phyloP scores from a whole-genome alignment of 2,888 invertebrate species.

The Trachelus iudaicus region DNA sequence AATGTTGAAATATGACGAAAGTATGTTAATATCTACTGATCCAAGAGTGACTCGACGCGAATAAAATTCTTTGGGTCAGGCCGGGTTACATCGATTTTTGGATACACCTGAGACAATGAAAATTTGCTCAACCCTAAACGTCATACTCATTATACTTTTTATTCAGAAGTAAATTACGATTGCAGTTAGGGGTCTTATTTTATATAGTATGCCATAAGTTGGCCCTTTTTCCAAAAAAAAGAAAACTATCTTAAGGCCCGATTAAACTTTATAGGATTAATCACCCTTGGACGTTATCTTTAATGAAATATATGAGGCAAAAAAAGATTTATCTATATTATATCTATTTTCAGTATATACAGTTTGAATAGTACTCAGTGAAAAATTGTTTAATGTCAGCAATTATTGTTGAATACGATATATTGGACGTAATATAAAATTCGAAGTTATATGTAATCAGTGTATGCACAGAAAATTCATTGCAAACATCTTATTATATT shows the following conservation, averaged over 20 bases:
- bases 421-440: too few species aligned
- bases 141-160: not conserved
- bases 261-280: not conserved
- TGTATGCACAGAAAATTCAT: too few species aligned
- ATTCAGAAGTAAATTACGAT: not conserved
- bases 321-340: too few species aligned
- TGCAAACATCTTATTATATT: too few species aligned
- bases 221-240: not conserved
- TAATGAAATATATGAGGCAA: too few species aligned
- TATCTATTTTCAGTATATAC: too few species aligned
- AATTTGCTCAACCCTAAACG: not conserved
- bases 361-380: too few species aligned
- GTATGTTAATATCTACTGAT: not conserved
- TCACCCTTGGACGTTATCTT: not conserved
- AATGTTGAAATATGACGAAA: not conserved
- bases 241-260: not conserved
- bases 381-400: too few species aligned
- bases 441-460: too few species aligned
- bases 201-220: too few species aligned
- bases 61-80: not conserved
- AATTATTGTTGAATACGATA: too few species aligned
- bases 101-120: not conserved
- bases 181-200: not conserved
- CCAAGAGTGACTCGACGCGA: not conserved
- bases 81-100: not conserved